These are phyloP conservation scores for Diplolepis rosae DNA, from an alignment of 2,888 invertebrate species.

Conservation along the genomic window DNA sequence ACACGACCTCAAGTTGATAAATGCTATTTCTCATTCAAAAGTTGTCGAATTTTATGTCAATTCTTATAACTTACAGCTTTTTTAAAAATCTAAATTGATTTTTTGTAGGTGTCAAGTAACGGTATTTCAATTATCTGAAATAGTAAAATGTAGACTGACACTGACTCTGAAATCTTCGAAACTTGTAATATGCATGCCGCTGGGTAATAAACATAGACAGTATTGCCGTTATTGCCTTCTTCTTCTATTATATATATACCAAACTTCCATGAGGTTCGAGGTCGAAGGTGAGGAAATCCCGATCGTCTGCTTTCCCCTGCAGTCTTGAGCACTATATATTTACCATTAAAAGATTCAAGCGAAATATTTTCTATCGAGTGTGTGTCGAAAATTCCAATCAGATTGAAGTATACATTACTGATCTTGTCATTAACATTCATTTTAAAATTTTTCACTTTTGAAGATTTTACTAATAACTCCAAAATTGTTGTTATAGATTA, in stretches of 20 bases:
- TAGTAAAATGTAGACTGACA: slow-evolving; percentile 5
- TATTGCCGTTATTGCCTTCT: not conserved
- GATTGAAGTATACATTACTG: slow-evolving; percentile 11
- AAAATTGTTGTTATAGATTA: slow-evolving; percentile 78
- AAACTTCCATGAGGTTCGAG: slow-evolving; percentile 32
- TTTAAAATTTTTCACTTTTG: not conserved
- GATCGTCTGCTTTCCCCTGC: slow-evolving; percentile 55
- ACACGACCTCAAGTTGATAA: too few species aligned
- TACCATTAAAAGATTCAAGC: slow-evolving; percentile 43
- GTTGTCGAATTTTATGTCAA: too few species aligned
- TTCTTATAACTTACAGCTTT: not conserved
- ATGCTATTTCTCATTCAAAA: too few species aligned
- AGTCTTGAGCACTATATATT: slow-evolving; percentile 36
- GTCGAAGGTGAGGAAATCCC: slow-evolving; percentile 53
- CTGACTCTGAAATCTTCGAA: not conserved
- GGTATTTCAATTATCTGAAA: slow-evolving; percentile 18
- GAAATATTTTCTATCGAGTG: not conserved
- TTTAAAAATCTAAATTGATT: not conserved
- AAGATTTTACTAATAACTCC: too few species aligned
- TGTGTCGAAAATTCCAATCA: slow-evolving; percentile 35
- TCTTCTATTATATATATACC: not conserved
- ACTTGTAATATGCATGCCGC: not conserved
- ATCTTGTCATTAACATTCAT: not conserved
- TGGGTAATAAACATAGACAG: not conserved
- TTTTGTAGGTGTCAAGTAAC: not conserved